Evolutionary conservation across 1,140 invertebrate genomes (phyloP), one percentile per base, ranked within the genome.

Genomic region (Drosophila sucinea): DNA sequence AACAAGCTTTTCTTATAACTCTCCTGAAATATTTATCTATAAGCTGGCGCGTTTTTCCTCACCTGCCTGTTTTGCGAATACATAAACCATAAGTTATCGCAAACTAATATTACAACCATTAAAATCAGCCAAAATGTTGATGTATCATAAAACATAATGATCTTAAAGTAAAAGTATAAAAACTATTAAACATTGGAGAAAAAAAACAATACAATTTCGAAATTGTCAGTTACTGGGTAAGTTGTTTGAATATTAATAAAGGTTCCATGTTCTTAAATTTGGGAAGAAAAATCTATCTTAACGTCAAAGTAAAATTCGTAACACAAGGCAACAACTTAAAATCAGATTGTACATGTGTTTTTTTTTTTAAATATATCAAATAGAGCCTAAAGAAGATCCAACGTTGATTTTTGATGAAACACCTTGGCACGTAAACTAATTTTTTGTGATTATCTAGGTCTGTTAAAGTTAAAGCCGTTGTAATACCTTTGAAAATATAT

Each of bases 91-190:
- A 32, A 1, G 7, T 56, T 56, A 56, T 56, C 54, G 30, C 29
- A 56, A 5, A 56, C 29, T 56, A 56, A 56, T 30, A 56, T 56
- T 3, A 32, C 54, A 17, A 56, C 32, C 54, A 56, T 30, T 32
- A 56, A 4, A 29, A 1, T n/a, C 6, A 32, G 54, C 54, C 54
- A 56, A 56, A 56, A 56, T 56, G 54, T 56, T 8, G 54, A 17
- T 32, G 54, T n/a, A n/a, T 56, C 29, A 32, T 32, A 32, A 32
- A 29, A 56, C 54, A 56, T 55, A n/a, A 29, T 51, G 44, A 3
- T 8, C 1, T 27, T 27, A 27, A 25, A 27, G 6, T 7, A 27
- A 3, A 25, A 47, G 27, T 0, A 51, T 27, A 41, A 41, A 38
- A 41, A 41, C 4, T 3, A 17, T 41, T 41, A 0, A n/a, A 41